Evolutionary conservation across 2,113 vertebrate species (phyloP).

Genomic region (Siniperca chuatsi): DNA sequence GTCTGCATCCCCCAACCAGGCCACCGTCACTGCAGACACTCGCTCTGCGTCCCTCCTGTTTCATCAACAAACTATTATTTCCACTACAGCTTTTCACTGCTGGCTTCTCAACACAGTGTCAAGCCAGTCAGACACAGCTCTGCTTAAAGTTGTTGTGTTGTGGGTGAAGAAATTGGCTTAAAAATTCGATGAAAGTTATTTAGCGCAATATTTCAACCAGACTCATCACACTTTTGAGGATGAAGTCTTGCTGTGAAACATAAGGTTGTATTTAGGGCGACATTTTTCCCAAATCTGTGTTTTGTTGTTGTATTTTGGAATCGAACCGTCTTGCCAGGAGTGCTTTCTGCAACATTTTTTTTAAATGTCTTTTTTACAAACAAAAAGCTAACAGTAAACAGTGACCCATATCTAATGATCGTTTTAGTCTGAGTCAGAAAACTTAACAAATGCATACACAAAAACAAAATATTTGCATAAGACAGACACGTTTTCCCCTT

Average conservation of each 20-base stretch:
- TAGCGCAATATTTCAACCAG: neutral
- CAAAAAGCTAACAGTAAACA: neutral
- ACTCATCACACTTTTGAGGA: neutral
- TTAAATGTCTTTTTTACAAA: neutral
- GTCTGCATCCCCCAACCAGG: slow-evolving; percentile 40
- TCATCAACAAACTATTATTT: slow-evolving; percentile 13
- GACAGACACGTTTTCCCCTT: neutral
- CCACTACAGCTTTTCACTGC: neutral
- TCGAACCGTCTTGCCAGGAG: neutral
- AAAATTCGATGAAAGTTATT: neutral
- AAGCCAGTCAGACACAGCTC: neutral
- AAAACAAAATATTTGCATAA: too few relatives aligned
- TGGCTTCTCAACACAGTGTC: too few relatives aligned
- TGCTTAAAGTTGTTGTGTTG: neutral
- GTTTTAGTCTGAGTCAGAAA: neutral
- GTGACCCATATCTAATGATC: neutral
- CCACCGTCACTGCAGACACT: neutral
- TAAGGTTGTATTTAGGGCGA: neutral
- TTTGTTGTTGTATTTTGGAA: neutral
- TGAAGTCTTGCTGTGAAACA: neutral
- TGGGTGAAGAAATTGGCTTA: neutral
- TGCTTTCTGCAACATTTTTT: neutral
- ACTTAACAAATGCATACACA: neutral
- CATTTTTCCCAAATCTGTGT: neutral
- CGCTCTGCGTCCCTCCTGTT: neutral